Base-by-base conservation (phyloP, 2,797 vertebrate genomes). In the Phrynocephalus forsythii region DNA sequence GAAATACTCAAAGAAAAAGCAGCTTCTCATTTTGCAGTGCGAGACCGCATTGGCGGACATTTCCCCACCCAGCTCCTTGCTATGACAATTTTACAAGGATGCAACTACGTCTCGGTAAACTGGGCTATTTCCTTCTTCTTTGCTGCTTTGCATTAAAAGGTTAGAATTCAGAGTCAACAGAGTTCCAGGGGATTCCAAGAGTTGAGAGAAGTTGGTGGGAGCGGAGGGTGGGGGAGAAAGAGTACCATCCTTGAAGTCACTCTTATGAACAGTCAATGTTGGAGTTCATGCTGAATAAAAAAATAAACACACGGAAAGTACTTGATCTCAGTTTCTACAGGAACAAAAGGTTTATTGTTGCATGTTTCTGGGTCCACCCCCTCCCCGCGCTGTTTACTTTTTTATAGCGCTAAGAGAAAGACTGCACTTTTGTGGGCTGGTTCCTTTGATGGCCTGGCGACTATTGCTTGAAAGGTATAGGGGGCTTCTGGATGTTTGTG, bases 261-360 rank as follows among this genome's bases (percentile, higher is more conserved):
- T 72, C 86, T 86, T 52, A 71, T 68, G n/a, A 77, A 81, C 1
- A 92, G 28, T 68, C 60, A 87, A 52, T 67, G 22, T 24, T 71
- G 38, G 30, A 81, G 30, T 72, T 56, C 68, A 87, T 86, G 78
- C 84, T 38, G 30, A 88, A 93, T 86, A 88, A 44, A 88, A 79
- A 90, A 83, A 75, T 84, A 90, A 89, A 44, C 83, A 66, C 90
- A 28, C 72, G 71, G 89, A 89, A 84, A 75, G 28, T 83, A 78
- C 1, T 85, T 88, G 52, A 30, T n/a, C 72, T 89, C 73, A 48
- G 71, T 82, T 77, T 38, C 26, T 63, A 88, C 82, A 84, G 89
- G 88, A 90, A 94, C 90, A 94, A 94, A 92, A 89, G 52, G 33
- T 82, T 93, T 90, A 91, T 95, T 95, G 88, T 93, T 89, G 9